Conservation (phyloP, 2,888 invertebrate species). For the Ernsta delagoae region DNA sequence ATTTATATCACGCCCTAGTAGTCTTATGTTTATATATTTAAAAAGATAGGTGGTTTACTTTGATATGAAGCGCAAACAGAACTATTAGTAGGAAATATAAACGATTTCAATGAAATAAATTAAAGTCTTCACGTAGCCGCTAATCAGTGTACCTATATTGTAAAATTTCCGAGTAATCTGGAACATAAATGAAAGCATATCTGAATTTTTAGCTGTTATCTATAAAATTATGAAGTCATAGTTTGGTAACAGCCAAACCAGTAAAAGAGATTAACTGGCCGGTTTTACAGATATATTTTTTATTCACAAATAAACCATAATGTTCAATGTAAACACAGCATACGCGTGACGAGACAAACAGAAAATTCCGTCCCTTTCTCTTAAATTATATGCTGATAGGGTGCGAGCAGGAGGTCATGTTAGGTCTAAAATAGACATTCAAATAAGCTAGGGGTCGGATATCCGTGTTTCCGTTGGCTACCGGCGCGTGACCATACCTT, state of each 20-base stretch:
- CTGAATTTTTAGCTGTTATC: slow-evolving; percentile 2
- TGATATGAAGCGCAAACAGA: too few relatives aligned
- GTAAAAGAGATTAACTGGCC: slow-evolving; percentile 10
- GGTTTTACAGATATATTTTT: slow-evolving; percentile 1
- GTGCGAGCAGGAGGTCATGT: slow-evolving; percentile 39
- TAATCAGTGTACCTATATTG: not conserved
- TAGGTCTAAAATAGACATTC: slow-evolving; percentile 40
- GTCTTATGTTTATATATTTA: not conserved
- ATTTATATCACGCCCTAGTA: not conserved
- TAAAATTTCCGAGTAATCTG: slow-evolving; percentile 3
- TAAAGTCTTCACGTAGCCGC: not conserved
- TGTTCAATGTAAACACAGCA: slow-evolving; percentile 17
- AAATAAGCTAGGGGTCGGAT: slow-evolving; percentile 60
- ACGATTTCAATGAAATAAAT: too few relatives aligned
- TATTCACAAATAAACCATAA: slow-evolving; percentile 1
- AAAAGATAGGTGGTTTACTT: too few relatives aligned
- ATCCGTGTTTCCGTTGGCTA: slow-evolving; percentile 74
- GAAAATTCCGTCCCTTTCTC: slow-evolving; percentile 20
- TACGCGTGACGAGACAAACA: slow-evolving; percentile 22
- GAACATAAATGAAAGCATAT: slow-evolving; percentile 17
- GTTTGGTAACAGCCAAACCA: not conserved
- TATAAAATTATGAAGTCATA: slow-evolving; percentile 11
- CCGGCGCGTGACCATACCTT: slow-evolving; percentile 74
- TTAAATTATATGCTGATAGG: slow-evolving; percentile 20
- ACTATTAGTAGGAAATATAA: too few relatives aligned